Conservation (phyloP, 2,888 invertebrate species). For the Torymus texanus region DNA sequence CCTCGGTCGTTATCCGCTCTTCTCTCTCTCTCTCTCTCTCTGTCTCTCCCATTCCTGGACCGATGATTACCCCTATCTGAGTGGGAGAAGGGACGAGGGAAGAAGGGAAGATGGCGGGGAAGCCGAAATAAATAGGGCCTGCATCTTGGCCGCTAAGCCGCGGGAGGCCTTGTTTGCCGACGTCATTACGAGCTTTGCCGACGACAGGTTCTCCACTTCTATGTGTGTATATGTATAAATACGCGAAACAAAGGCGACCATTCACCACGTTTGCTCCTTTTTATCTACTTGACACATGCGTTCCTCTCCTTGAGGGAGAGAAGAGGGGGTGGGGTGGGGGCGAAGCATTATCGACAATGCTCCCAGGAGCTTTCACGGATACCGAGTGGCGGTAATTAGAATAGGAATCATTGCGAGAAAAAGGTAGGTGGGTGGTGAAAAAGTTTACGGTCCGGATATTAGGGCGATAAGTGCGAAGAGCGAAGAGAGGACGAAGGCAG, state of each 20-base stretch:
- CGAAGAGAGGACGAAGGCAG: neutral
- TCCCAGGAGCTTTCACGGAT: neutral
- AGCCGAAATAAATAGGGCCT: conserved; percentile 58
- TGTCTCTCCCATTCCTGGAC: neutral
- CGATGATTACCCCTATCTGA: conserved; percentile 54
- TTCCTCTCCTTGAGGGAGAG: neutral
- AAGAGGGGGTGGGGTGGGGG: conserved; percentile 12
- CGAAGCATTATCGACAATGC: conserved; percentile 17
- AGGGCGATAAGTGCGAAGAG: neutral
- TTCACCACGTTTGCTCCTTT: conserved; percentile 7
- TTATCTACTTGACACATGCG: conserved; percentile 39
- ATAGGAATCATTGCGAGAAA: conserved; percentile 33
- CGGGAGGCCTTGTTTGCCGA: conserved; percentile 59
- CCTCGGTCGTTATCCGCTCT: conserved; percentile 26
- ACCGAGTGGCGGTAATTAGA: conserved; percentile 32
- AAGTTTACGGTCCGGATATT: neutral
- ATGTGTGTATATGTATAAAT: too few species aligned
- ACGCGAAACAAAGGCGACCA: conserved; percentile 47
- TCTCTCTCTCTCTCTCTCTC: neutral
- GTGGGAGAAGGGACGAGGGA: conserved; percentile 7
- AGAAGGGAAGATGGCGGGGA: conserved; percentile 27
- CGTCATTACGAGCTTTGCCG: conserved; percentile 58
- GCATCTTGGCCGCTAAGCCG: conserved; percentile 50
- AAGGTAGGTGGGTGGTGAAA: neutral
- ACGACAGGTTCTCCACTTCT: conserved; percentile 45